These are phyloP conservation scores for Limanda limanda DNA, from an alignment of 2,113 vertebrate species.

Conservation along the genomic window DNA sequence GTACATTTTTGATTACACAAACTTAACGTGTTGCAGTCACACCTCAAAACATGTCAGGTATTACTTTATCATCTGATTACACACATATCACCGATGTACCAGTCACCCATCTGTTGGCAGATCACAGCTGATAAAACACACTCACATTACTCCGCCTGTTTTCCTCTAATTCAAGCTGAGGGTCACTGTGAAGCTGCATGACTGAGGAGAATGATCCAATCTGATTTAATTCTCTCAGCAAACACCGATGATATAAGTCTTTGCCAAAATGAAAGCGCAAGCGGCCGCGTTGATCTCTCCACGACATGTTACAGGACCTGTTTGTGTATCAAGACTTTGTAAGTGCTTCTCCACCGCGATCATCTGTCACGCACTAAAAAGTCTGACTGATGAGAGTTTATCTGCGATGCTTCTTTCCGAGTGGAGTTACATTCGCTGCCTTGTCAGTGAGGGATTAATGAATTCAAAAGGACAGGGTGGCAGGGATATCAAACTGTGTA, in stretches of 20 bases:
- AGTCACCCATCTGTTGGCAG: background rate
- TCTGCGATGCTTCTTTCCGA: conserved; percentile 59
- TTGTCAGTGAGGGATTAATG: conserved; percentile 78
- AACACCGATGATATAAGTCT: conserved; percentile 18
- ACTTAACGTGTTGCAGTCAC: background rate
- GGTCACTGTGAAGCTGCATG: conserved; percentile 33
- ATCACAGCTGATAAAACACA: background rate
- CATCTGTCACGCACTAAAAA: conserved; percentile 40
- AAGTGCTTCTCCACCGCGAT: conserved; percentile 62
- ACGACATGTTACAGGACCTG: conserved; percentile 43
- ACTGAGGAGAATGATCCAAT: conserved; percentile 22
- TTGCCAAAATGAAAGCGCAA: conserved; percentile 40
- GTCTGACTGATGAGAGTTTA: conserved; percentile 74
- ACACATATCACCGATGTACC: background rate
- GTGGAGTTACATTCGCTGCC: conserved; percentile 57
- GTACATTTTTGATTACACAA: no score
- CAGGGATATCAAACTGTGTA: conserved; percentile 72
- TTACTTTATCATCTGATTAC: background rate
- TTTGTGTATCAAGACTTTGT: conserved; percentile 47
- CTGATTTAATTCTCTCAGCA: conserved; percentile 16
- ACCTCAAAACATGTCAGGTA: background rate
- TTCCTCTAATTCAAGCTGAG: conserved; percentile 22
- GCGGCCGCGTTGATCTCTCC: conserved; percentile 36
- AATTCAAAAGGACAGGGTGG: conserved; percentile 72
- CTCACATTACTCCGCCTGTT: conserved; percentile 20